Evolutionary conservation across 2,888 invertebrate species (phyloP), one percentile per base, ranked within the genome.

Genomic region (Dusona sp.): DNA sequence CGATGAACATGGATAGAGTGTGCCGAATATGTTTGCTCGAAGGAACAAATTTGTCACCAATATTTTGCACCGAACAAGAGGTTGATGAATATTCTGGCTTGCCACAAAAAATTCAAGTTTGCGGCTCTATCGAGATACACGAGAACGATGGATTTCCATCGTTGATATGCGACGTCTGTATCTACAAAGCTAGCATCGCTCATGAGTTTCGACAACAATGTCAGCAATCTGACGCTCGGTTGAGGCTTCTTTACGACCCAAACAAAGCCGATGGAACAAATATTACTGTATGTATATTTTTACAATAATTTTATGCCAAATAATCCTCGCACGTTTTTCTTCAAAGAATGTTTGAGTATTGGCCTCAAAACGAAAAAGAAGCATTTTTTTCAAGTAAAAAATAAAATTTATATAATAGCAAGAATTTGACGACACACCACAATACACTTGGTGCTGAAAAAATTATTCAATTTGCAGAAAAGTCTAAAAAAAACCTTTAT

Each of bases 81-180:
- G 89, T 89, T 3, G 89, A 88, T 16, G 90, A 92, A 79, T 89
- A 90, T 65, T 87, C 92, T 0, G 90, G 90, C 75, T 89, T 94
- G 42, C 88, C 92, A 9, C 92, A 92, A 68, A 94, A 93, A 75
- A 94, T 94, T 87, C 92, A 93, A 91, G 85, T 92, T 11, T 94
- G 93, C 61, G 94, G 94, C 19, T 92, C 91, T 3, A 91, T 94
- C 9, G 93, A 94, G 77, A 92, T 94, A 84, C 90, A 93, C 9
- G 93, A 93, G 83, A 92, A 93, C 74, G 94, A 94, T 88, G 94
- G 94, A n/a, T 88, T 94, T 67, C 94, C 94, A 70, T 91, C 93
- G 1, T 82, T 93, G 67, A 94, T 94, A 79, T 94, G 94, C 85
- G 92, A 93, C 80, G 90, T 92, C 54, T 94, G 94, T 85, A 88